Evolutionary conservation across 1,140 invertebrate genomes (phyloP), one percentile per base, ranked within the genome.

Genomic region (Doryteuthis pealeii): DNA sequence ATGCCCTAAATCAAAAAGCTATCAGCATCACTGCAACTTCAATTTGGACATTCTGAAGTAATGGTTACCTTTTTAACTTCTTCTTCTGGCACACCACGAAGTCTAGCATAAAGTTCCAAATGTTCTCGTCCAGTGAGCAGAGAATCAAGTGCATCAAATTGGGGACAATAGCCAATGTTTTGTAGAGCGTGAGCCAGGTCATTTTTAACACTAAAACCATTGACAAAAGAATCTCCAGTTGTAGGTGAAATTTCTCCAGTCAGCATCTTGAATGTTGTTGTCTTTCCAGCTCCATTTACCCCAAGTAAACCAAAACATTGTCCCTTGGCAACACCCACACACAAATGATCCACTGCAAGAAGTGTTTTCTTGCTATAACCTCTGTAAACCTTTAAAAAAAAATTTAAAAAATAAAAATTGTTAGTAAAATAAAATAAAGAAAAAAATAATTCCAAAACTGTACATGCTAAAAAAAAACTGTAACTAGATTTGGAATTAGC

Each of bases 251-350:
- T 77, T 72, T 87, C 85, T 22, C 96, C 96, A 1, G 95, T 96
- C 74, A 92, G 80, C 90, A 91, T 91, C 81, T 92, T 92, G 79
- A 97, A 96, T 8, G 94, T 96, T 15, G 94, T 94, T 6, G 95
- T 95, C 88, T 97, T 97, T 5, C 96, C 96, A 6, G 96, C 95
- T 0, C 95, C 96, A 82, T 93, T 93, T 0, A 93, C 90, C 32
- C 94, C 94, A 2, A 95, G 83, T 26, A 96, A 88, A 2, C 94
- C 95, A 88, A 96, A 95, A 85, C 94, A 96, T 87, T 94, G 92
- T 2, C 93, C 93, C n/a, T 90, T 88, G 66, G 91, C 89, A 0
- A 95, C 92, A 0, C 91, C 91, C 80, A 95, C 91, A 81, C 90
- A 92, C 1, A 95, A 81, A 65, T 90, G 89, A 74, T 93, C 91